Conservation (phyloP, 2,888 invertebrate genomes). For the Pogonocherus hispidulus region DNA sequence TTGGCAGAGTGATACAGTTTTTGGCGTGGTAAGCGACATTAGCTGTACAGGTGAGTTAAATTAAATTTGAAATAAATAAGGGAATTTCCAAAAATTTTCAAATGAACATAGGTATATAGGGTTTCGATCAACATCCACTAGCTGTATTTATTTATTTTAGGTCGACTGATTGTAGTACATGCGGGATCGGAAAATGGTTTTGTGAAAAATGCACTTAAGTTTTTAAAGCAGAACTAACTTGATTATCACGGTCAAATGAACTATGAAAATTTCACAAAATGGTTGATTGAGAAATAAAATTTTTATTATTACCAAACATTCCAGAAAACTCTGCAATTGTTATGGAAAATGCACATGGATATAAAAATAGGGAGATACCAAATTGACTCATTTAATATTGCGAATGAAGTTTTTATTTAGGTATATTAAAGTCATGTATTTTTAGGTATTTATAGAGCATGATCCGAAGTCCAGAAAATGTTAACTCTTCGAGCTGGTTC, state of each 20-base stretch:
- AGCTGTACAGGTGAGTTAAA: constrained; percentile 24
- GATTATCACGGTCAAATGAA: constrained; percentile 31
- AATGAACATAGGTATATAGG: not conserved
- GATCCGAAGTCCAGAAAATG: constrained; percentile 22
- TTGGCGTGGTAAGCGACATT: constrained; percentile 28
- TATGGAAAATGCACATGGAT: not conserved
- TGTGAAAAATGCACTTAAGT: constrained; percentile 12
- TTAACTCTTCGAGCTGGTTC: constrained; percentile 27
- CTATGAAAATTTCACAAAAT: constrained; percentile 13
- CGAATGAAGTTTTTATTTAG: not conserved
- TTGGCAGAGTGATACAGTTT: constrained; percentile 34
- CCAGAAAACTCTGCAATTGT: constrained; percentile 7
- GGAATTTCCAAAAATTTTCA: not conserved
- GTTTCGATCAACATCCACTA: not conserved
- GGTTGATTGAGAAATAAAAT: constrained; percentile 15
- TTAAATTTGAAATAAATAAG: not conserved
- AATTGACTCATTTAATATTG: not conserved
- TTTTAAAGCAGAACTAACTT: constrained; percentile 13
- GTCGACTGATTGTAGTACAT: constrained; percentile 33
- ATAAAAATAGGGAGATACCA: not conserved
- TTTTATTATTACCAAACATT: constrained; percentile 12
- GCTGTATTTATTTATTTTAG: constrained; percentile 5
- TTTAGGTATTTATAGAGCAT: constrained; percentile 16
- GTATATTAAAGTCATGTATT: not conserved
- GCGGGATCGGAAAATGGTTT: constrained; percentile 30